Conservation (phyloP, 2,113 vertebrate genomes). For the Nothoprocta perdicaria region DNA sequence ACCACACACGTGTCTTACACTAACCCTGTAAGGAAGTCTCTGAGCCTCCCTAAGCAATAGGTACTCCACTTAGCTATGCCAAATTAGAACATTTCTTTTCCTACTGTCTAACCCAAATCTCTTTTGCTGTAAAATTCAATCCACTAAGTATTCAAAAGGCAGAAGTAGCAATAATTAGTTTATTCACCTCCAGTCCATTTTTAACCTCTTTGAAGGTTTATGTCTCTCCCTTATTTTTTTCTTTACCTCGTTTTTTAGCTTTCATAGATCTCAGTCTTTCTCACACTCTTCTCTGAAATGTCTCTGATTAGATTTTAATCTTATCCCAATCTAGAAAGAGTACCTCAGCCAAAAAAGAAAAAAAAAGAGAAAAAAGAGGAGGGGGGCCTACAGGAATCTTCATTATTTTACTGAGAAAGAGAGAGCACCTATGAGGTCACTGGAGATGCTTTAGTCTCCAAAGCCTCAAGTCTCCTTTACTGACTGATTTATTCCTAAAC, state of each 20-base stretch:
- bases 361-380: not conserved
- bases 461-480: not conserved
- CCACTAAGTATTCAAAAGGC: not conserved
- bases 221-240: not conserved
- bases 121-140: not conserved
- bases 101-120: not conserved
- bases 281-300: not conserved
- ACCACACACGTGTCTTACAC: not conserved
- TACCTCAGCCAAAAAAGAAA: not conserved
- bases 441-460: not conserved
- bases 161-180: not conserved
- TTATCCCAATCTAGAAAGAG: not conserved
- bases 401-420: not conserved
- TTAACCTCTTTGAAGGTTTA: not conserved
- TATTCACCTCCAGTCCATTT: not conserved
- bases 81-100: not conserved
- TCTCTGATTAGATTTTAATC: not conserved
- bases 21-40: not conserved
- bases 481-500: not conserved
- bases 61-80: not conserved
- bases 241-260: not conserved
- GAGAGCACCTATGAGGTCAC: not conserved
- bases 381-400: not conserved
- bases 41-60: not conserved
- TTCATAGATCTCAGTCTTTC: not conserved